Percentiles rank a stretch among this genome's conserved stretches.
These are phyloP conservation scores for Zalophus californianus DNA, from an alignment of 2,797 vertebrate species.

Conservation along the genomic window DNA sequence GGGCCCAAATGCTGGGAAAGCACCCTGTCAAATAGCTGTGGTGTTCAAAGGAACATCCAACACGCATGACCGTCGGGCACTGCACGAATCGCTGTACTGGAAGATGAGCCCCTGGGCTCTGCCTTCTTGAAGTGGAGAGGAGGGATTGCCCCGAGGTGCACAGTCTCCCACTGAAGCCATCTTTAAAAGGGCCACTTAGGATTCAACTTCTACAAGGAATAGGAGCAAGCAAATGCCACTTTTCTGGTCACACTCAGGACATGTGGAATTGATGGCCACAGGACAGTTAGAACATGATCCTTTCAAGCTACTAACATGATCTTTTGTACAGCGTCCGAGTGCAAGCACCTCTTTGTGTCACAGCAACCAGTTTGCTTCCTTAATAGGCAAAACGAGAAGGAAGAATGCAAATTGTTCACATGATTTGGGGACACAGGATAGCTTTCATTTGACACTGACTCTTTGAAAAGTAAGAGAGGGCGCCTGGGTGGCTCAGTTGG, in stretches of 20 bases:
- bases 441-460: neutral
- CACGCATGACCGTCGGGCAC: neutral
- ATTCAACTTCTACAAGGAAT: slow-evolving; percentile 27
- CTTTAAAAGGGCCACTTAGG: slow-evolving; percentile 25
- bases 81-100: slow-evolving; percentile 28
- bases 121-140: neutral
- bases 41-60: slow-evolving; percentile 51
- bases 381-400: neutral
- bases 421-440: neutral
- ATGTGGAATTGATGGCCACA: neutral
- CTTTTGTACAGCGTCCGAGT: neutral
- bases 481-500: no score
- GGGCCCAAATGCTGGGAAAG: neutral
- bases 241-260: neutral
- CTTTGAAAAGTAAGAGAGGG: neutral
- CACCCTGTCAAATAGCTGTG: slow-evolving; percentile 47
- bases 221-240: neutral
- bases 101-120: neutral
- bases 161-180: neutral
- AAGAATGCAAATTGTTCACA: neutral
- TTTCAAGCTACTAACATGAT: neutral
- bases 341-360: neutral
- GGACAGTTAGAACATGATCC: neutral
- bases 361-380: neutral
- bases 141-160: neutral